Base-by-base conservation (phyloP, 2,888 invertebrate species). In the Furcula furcula region DNA sequence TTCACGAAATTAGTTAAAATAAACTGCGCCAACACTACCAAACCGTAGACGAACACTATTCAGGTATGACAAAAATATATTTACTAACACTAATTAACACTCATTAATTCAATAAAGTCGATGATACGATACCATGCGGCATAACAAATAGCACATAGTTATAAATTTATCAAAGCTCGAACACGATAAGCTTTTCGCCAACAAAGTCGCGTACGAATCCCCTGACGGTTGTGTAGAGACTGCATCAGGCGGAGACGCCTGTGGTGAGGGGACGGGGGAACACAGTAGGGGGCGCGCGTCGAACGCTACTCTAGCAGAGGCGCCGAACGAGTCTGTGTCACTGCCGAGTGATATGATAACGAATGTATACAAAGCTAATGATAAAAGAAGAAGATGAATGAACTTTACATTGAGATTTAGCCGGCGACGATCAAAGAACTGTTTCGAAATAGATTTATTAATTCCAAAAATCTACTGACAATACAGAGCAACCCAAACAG, bases 291-390 rank as follows among this genome's bases (percentile, higher is more conserved):
- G 80, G 76, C 70, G 73, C 73, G 65, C 71, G 62, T 69, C 69
- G 66, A 65, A 41, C 60, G 60, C 55, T 50, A 58, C 65, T n/a
- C 66, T 44, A 58, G 60, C 61, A 65, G 65, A 76, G 63, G 66
- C 79, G 77, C 74, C 81, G 76, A 79, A 81, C 72, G 59, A 72
- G 65, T 76, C 73, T 72, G 66, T 80, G 74, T 75, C 74, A 76
- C 75, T 68, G 69, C 55, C 64, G 72, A n/a, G 68, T 77, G 76
- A 77, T 76, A 83, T 85, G 87, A 87, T 87, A 86, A 86, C 82
- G 63, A 78, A 77, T 70, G 77, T 82, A 78, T 70, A 85, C 81
- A 79, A 78, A 73, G 65, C 59, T 55, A 55, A 65, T 48, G 65
- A 67, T 70, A 73, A 56, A 48, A 39, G 41, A 49, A 41, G 57